Base-by-base conservation (phyloP, 2,113 vertebrate genomes). In the Pelmatolapia mariae region DNA sequence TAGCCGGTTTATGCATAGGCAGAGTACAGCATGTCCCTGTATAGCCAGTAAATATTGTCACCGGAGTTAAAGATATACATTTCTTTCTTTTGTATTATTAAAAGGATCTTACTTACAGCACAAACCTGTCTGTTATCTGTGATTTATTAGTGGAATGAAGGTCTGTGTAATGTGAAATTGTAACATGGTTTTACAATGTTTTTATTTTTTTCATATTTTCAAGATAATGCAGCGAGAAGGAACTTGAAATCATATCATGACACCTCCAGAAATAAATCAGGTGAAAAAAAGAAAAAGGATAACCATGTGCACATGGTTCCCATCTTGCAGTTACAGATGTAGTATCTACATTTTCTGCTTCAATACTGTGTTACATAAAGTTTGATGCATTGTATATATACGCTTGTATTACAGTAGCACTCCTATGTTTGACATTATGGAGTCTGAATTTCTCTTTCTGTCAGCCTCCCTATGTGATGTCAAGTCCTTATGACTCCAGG, bases 401-500 rank as follows among this genome's bases (percentile, higher is more conserved):
- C 3, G 1, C 18, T 68, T 68, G 22, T 59, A 43, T 43, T 82
- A 82, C 26, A 19, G 43, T 12, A 80, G 50, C 5, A 36, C 33
- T 53, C 47, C 19, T 38, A 33, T 45, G 24, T 43, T 81, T 47
- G 80, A 29, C 38, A 47, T 29, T 38, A 50, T 38, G 24, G 16
- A 71, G 43, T 43, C 57, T 78, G 40, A 22, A 82, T 79, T 38
- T 38, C 47, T 82, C 5, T 79, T 50, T 86, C 36, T 47, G 59
- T 84, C 79, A 61, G 47, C 43, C 31, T 83, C 43, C 19, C 78
- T 86, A 15, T 50, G 79, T 45, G 52, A 87, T 89, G 81, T 94
- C 91, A 90, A 18, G 63, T 78, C 79, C 91, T 85, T 43, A 47
- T 92, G 89, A 93, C 91, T 92, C 73, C 80, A 76, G 85, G 90